Conservation (phyloP, 2,113 vertebrate genomes). For the Rhombomys opimus region DNA sequence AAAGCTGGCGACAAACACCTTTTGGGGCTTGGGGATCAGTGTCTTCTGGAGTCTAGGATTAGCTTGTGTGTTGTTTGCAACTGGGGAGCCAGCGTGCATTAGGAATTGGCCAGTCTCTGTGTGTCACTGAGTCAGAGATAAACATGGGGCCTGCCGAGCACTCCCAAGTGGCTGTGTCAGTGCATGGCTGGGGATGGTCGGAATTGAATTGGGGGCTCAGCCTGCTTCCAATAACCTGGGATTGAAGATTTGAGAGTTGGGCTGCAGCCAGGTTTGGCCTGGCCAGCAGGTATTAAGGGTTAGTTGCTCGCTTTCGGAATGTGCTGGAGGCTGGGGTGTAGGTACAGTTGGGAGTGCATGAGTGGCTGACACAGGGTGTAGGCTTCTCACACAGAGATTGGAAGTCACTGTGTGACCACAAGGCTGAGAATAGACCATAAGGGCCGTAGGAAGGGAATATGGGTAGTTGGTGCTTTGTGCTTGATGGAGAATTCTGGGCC, state of each 20-base stretch:
- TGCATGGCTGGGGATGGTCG: background rate
- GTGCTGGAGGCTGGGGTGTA: background rate
- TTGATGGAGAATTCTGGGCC: background rate
- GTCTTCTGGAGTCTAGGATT: background rate
- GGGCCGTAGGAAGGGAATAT: background rate
- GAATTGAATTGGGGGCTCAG: background rate
- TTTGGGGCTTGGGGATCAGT: background rate
- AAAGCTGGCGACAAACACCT: background rate
- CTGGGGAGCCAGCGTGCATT: background rate
- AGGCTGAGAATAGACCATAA: background rate
- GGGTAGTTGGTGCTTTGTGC: background rate
- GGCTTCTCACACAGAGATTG: background rate
- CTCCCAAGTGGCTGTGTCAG: background rate
- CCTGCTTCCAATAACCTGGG: background rate
- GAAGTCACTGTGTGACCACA: background rate
- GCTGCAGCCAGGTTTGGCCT: background rate
- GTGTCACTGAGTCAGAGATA: slow-evolving; percentile 26
- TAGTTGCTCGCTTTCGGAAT: background rate
- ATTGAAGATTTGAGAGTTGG: slow-evolving; percentile 9
- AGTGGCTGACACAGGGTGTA: background rate
- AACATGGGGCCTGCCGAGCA: background rate
- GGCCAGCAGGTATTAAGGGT: background rate
- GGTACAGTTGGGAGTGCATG: background rate
- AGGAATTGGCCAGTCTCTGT: background rate
- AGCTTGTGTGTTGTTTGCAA: background rate